Conservation (phyloP, 2,113 vertebrate genomes). For the Lota lota region DNA sequence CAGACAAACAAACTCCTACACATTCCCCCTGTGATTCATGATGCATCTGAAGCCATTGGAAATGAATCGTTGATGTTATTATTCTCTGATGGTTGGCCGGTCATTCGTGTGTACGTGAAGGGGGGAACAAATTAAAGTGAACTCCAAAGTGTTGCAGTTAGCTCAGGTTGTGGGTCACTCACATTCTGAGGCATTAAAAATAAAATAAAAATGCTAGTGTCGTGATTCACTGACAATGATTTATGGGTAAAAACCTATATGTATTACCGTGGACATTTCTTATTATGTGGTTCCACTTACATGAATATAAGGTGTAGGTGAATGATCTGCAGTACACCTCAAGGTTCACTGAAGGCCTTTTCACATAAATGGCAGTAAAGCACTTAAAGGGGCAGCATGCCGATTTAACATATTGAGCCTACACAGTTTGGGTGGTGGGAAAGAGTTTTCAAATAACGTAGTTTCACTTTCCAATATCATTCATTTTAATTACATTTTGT, state of each 20-base stretch:
- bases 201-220: constrained; percentile 1
- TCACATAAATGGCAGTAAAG: too few relatives aligned
- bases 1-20: constrained; percentile 40
- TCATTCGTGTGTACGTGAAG: constrained; percentile 30
- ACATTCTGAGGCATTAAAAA: constrained; percentile 12
- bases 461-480: too few relatives aligned
- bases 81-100: constrained; percentile 45
- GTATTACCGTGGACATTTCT: too few relatives aligned
- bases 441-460: not conserved
- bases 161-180: constrained; percentile 1
- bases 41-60: not conserved
- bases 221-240: constrained; percentile 24
- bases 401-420: too few relatives aligned
- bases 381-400: too few relatives aligned
- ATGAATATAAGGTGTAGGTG: too few relatives aligned
- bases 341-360: too few relatives aligned
- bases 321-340: too few relatives aligned
- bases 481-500: too few relatives aligned
- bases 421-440: not conserved
- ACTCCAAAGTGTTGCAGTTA: not conserved
- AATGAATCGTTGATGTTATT: constrained; percentile 4
- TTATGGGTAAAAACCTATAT: not conserved
- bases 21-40: constrained; percentile 9
- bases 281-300: too few relatives aligned
- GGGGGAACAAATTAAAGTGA: constrained; percentile 6